A percentile compares a stretch with the other conserved stretches of the same genome.
Conservation (phyloP, 2,113 vertebrate genomes). For the Rattus norvegicus region GRCr8 NC_086029.1:37553501-37554000, state of each 20-base stretch:
- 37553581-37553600: constrained; percentile 56
- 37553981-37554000: constrained; percentile 12
- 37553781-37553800: neutral
- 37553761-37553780: neutral
- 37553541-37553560: constrained; percentile 35
- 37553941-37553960: neutral
- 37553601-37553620: constrained; percentile 19
- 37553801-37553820: neutral
- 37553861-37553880: neutral
- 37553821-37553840: neutral
- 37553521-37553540: constrained; percentile 66
- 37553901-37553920: neutral
- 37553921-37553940: neutral
- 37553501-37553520: constrained; percentile 20
- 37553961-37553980: neutral
- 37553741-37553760: neutral
- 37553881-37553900: neutral
- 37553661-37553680: neutral
- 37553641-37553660: constrained; percentile 41
- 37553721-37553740: neutral
- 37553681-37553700: neutral
- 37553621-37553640: constrained; percentile 47
- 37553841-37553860: neutral
- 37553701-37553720: neutral
- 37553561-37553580: constrained; percentile 11